Evolutionary conservation across 2,797 vertebrate species (phyloP).

Genomic region (Brachymystax lenok): DNA sequence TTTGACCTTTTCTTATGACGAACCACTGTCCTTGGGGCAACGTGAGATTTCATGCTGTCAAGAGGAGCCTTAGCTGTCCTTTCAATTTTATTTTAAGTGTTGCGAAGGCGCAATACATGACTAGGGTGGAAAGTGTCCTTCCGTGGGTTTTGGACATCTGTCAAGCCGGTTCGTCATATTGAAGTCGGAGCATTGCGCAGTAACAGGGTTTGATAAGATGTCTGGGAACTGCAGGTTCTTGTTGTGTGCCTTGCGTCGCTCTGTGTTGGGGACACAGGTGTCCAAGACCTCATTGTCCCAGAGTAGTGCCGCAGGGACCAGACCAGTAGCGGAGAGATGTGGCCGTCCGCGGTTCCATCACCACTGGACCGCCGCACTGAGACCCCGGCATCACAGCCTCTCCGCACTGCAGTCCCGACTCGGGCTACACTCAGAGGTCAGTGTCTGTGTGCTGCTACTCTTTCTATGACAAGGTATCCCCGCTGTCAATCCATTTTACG

Average conservation of each 20-base stretch:
- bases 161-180: neutral
- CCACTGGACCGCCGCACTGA: neutral
- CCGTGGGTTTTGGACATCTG: neutral
- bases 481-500: too few relatives aligned
- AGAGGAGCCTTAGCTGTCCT: neutral
- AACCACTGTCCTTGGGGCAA: neutral
- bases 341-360: slow-evolving; percentile 6
- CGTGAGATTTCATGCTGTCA: neutral
- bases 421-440: slow-evolving; percentile 58
- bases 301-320: slow-evolving; percentile 16
- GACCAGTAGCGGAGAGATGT: neutral
- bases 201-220: slow-evolving; percentile 41
- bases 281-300: neutral
- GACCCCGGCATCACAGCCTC: neutral
- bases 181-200: neutral
- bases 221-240: slow-evolving; percentile 30
- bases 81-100: neutral
- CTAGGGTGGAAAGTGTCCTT: too few relatives aligned
- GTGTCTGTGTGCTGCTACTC: slow-evolving; percentile 6
- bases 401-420: slow-evolving; percentile 17
- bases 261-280: slow-evolving; percentile 26
- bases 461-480: too few relatives aligned
- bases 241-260: slow-evolving; percentile 45
- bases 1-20: neutral
- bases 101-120: neutral